phyloP scores from a whole-genome alignment of 37 sponge, comb jelly and placozoan species.

The Bolinopsis microptera region DNA sequence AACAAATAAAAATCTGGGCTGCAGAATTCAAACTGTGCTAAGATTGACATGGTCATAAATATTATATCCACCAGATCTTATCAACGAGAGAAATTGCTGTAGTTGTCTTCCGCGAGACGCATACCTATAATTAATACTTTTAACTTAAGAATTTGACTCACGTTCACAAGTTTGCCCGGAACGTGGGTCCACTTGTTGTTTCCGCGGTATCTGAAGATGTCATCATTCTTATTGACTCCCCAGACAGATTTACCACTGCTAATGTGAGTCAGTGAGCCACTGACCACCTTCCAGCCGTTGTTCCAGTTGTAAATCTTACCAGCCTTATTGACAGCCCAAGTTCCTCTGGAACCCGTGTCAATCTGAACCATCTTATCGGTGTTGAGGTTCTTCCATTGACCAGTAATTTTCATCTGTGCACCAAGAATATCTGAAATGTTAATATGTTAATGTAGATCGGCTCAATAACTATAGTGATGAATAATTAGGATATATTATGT shows the following conservation, averaged over 20 bases:
- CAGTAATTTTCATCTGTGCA: not conserved
- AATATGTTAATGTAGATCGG: too few relatives aligned
- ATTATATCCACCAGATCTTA: too few relatives aligned
- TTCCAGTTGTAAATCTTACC: slow-evolving; percentile 34
- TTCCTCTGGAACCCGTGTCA: not conserved
- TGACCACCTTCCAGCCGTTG: not conserved
- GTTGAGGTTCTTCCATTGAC: not conserved
- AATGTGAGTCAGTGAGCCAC: not conserved
- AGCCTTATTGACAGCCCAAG: not conserved
- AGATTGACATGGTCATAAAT: too few relatives aligned
- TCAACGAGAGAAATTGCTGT: too few relatives aligned
- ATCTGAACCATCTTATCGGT: not conserved
- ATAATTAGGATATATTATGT: too few relatives aligned
- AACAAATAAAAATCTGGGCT: too few relatives aligned
- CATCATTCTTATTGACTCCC: not conserved
- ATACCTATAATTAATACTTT: too few relatives aligned
- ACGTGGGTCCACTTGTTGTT: slow-evolving; percentile 3
- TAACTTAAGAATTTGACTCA: too few relatives aligned
- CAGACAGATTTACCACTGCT: not conserved
- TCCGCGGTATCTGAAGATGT: not conserved
- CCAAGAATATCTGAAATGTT: not conserved
- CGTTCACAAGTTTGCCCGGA: not conserved
- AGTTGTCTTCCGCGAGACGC: too few relatives aligned
- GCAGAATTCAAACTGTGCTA: too few relatives aligned
- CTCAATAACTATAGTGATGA: too few relatives aligned